Evolutionary conservation across 1,140 invertebrate species (phyloP).

Genomic region (Oscheius sp.): DNA sequence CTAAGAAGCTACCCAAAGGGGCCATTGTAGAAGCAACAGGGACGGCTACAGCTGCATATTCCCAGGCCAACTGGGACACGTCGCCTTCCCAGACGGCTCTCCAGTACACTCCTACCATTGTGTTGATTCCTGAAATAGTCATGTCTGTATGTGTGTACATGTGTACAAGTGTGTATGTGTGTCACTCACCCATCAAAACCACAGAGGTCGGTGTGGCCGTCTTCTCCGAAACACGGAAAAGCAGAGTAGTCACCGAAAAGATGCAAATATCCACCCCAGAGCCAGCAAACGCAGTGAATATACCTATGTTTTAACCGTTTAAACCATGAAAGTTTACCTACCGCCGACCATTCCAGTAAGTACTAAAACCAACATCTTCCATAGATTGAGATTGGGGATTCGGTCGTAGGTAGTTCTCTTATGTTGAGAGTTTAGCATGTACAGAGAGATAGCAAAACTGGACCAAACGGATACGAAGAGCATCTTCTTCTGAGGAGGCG

Average conservation of each 20-base stretch:
- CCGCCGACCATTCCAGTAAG: constrained; percentile 49
- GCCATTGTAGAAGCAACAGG: constrained; percentile 45
- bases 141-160: not conserved
- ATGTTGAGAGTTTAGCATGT: constrained; percentile 46
- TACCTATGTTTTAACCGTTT: too few relatives aligned
- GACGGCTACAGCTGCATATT: constrained; percentile 5
- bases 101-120: not conserved
- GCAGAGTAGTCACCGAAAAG: constrained; percentile 47
- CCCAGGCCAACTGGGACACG: not conserved
- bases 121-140: not conserved
- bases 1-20: constrained; percentile 45
- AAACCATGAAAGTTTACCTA: too few relatives aligned
- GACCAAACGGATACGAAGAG: constrained; percentile 54
- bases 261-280: constrained; percentile 51
- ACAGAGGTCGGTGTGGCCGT: constrained; percentile 59
- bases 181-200: constrained; percentile 55
- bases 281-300: constrained; percentile 53
- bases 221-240: constrained; percentile 59
- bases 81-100: not conserved
- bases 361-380: constrained; percentile 42
- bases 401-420: constrained; percentile 43
- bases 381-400: constrained; percentile 41
- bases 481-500: constrained; percentile 52
- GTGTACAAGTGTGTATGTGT: too few relatives aligned
- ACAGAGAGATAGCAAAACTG: constrained; percentile 52